These are phyloP conservation scores for Chiroxiphia lanceolata DNA, from an alignment of 2,797 vertebrate species.

Conservation along the genomic window DNA sequence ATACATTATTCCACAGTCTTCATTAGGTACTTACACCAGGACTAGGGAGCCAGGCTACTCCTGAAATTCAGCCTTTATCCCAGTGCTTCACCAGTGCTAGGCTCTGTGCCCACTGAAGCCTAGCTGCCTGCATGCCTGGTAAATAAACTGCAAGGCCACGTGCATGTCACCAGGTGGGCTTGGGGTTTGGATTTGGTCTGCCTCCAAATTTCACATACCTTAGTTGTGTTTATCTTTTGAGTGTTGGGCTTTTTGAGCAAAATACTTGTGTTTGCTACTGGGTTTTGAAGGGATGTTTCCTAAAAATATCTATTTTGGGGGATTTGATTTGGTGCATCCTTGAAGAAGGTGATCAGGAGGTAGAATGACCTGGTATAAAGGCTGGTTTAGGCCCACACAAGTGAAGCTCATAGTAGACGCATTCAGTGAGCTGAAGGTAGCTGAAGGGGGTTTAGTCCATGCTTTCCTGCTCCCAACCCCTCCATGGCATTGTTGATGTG, in stretches of 20 bases:
- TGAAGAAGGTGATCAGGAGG: not conserved
- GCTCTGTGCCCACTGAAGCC: not conserved
- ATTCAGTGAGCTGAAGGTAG: not conserved
- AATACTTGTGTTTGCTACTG: not conserved
- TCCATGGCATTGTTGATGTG: accelerated
- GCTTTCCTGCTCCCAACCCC: not conserved
- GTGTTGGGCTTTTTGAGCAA: not conserved
- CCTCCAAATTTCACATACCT: not conserved
- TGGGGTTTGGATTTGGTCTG: not conserved
- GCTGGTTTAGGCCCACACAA: not conserved
- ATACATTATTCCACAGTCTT: not conserved
- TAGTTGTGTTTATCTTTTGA: not conserved
- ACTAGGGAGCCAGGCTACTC: not conserved
- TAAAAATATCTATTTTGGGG: not conserved
- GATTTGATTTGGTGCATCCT: not conserved
- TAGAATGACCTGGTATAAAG: not conserved
- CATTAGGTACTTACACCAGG: not conserved
- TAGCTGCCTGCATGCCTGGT: not conserved
- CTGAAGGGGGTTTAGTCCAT: not conserved
- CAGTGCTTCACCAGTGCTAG: not conserved
- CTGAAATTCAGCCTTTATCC: not conserved
- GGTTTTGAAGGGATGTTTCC: not conserved
- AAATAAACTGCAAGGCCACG: not conserved
- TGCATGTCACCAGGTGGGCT: not conserved
- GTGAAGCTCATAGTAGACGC: not conserved